Evolutionary conservation across 2,888 invertebrate genomes (phyloP).

Genomic region (Archips crataeganus): DNA sequence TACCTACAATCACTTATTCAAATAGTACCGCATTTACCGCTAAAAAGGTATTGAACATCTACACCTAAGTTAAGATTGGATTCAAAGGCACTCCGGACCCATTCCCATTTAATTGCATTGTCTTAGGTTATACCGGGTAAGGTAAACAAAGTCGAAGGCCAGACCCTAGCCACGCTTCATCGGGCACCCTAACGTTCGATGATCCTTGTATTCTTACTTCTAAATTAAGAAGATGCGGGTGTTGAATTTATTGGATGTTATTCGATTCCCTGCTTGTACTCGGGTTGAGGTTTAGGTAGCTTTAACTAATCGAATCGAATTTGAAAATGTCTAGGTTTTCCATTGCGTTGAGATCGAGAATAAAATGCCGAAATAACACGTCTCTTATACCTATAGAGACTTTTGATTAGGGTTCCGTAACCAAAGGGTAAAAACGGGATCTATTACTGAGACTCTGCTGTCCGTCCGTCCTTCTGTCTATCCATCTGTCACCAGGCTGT

Average conservation of each 20-base stretch:
- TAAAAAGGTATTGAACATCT: constrained; percentile 33
- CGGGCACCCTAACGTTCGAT: constrained; percentile 43
- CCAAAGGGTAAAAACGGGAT: no score
- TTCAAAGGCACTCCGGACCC: constrained; percentile 22
- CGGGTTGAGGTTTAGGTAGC: neutral
- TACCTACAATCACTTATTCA: neutral
- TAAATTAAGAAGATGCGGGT: constrained; percentile 43
- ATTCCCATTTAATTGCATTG: constrained; percentile 40
- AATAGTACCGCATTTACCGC: constrained; percentile 1
- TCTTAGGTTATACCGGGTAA: constrained; percentile 22
- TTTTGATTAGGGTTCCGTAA: no score
- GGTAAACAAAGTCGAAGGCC: constrained; percentile 40
- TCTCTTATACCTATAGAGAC: no score
- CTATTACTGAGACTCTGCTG: no score
- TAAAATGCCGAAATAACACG: no score
- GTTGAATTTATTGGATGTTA: constrained; percentile 15
- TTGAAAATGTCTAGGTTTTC: neutral
- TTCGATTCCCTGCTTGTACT: constrained; percentile 13
- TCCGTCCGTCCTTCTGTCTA: no score
- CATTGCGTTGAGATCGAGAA: no score
- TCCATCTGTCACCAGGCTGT: no score
- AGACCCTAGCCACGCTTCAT: constrained; percentile 44
- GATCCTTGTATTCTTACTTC: constrained; percentile 25
- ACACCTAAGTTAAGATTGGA: constrained; percentile 26
- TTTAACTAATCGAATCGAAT: neutral